Evolutionary conservation across 2,888 invertebrate species (phyloP).

Genomic region (Drosophila kuntzei): DNA sequence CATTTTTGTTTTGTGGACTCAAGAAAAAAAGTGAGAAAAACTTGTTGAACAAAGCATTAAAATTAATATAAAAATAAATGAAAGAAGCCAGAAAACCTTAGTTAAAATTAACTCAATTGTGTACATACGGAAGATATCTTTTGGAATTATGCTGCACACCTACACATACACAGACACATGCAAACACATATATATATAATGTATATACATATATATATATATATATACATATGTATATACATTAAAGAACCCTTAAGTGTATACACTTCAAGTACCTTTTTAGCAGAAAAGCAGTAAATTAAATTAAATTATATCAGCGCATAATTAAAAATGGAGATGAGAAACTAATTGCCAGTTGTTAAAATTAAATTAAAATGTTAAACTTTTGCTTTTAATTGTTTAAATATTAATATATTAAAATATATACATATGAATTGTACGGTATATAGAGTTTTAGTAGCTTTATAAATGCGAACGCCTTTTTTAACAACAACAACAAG

Average conservation of each 20-base stretch:
- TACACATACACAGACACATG: constrained; percentile 31
- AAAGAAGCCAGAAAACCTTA: constrained; percentile 29
- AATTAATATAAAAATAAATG: constrained; percentile 15
- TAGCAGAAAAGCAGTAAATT: constrained; percentile 59
- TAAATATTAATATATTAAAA: constrained; percentile 22
- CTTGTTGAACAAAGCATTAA: constrained; percentile 18
- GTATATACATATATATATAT: constrained; percentile 18
- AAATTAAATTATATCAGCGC: constrained; percentile 9
- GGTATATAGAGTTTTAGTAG: constrained; percentile 40
- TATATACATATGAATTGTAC: constrained; percentile 11
- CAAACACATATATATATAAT: constrained; percentile 8
- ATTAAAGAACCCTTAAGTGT: constrained; percentile 60
- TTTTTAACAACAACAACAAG: constrained; percentile 29
- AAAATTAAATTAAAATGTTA: constrained; percentile 33
- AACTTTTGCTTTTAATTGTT: constrained; percentile 54
- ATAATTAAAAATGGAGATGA: constrained; percentile 31
- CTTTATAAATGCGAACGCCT: constrained; percentile 45
- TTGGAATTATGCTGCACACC: constrained; percentile 37
- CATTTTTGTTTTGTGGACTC: constrained; percentile 19
- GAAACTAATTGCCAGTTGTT: constrained; percentile 52
- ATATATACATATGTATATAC: constrained; percentile 20
- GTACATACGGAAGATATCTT: constrained; percentile 34
- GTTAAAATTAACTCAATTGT: constrained; percentile 45
- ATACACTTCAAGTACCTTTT: constrained; percentile 83
- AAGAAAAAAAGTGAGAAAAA: constrained; percentile 3